Evolutionary conservation across 2,113 vertebrate species (phyloP).

Genomic region (Poecile atricapillus): DNA sequence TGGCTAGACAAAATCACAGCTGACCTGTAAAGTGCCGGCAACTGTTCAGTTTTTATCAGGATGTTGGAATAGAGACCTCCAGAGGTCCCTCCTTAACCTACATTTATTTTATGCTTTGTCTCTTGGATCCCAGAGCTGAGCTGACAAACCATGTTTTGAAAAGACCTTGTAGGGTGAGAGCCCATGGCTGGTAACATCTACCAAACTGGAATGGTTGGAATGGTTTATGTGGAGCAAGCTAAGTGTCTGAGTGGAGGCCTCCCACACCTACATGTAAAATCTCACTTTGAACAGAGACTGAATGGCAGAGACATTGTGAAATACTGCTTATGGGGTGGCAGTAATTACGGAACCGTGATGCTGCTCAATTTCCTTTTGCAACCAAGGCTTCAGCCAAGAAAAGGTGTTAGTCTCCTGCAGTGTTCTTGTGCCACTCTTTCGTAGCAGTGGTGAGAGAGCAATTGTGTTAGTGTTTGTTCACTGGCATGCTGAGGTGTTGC

Average conservation of each 20-base stretch:
- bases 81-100: neutral
- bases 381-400: neutral
- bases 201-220: neutral
- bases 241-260: neutral
- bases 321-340: neutral
- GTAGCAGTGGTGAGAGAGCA: neutral
- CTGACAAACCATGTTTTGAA: neutral
- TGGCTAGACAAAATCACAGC: neutral
- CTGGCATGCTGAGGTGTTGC: neutral
- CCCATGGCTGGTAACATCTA: neutral
- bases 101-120: neutral
- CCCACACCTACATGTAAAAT: neutral
- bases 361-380: neutral
- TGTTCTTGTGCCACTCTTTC: neutral
- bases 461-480: neutral
- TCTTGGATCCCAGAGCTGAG: neutral
- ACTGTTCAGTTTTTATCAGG: neutral
- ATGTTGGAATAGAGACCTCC: neutral
- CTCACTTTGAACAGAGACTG: neutral
- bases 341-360: fast-evolving
- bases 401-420: neutral
- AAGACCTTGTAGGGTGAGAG: neutral
- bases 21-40: neutral
- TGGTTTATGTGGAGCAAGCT: neutral
- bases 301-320: neutral